A percentile compares a stretch with the other conserved stretches of the same genome.
phyloP scores from a whole-genome alignment of 2,797 vertebrate genomes.

The Carcharodon carcharias region DNA sequence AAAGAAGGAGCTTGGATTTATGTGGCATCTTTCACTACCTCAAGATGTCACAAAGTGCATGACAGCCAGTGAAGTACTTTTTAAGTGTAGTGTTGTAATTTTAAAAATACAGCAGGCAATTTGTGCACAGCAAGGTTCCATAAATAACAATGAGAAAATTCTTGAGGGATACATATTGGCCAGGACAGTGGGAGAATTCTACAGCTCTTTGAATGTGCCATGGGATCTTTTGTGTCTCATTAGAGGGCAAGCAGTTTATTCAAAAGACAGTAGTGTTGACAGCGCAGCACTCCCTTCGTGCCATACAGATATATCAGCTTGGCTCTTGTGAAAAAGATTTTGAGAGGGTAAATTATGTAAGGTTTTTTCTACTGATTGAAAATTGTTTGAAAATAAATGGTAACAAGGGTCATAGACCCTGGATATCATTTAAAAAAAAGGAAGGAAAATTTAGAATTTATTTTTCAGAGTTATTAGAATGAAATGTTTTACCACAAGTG shows the following conservation, averaged over 20 bases:
- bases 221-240: background rate
- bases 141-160: background rate
- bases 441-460: background rate
- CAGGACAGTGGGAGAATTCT: background rate
- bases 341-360: background rate
- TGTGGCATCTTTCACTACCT: background rate
- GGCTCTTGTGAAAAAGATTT: background rate
- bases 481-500: background rate
- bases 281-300: background rate
- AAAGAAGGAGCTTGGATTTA: background rate
- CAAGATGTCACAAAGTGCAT: background rate
- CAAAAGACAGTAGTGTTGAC: background rate
- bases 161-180: background rate
- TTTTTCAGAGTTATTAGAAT: background rate
- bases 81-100: background rate
- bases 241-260: background rate
- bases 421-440: background rate
- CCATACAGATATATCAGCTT: background rate
- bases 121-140: background rate
- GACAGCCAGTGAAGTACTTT: background rate
- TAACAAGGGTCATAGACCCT: background rate
- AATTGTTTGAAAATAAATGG: background rate
- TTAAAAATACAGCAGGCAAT: background rate
- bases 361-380: background rate
- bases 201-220: background rate